Evolutionary conservation across 2,113 vertebrate species (phyloP).

Genomic region (Synodontis membranacea): DNA sequence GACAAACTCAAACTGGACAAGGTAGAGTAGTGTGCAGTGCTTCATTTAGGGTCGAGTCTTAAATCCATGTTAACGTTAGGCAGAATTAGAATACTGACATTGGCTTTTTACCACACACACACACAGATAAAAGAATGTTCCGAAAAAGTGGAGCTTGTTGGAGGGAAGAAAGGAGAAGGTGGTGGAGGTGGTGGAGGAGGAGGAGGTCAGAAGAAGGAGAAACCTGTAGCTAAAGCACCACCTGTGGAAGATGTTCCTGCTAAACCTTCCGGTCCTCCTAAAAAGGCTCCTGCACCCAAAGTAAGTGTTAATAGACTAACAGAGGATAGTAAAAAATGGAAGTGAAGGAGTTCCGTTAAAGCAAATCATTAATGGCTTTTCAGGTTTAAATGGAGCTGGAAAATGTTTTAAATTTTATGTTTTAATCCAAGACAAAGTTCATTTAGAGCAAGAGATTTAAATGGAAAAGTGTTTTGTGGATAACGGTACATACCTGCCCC

Average conservation of each 20-base stretch:
- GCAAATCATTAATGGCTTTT: background rate
- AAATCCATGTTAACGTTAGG: background rate
- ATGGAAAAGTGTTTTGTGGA: background rate
- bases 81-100: background rate
- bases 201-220: conserved; percentile 77
- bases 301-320: conserved; percentile 61
- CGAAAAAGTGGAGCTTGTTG: conserved; percentile 88
- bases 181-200: conserved; percentile 58
- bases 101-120: background rate
- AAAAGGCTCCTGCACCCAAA: conserved; percentile 80
- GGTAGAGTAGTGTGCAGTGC: conserved; percentile 65
- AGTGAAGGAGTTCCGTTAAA: background rate
- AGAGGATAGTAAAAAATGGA: background rate
- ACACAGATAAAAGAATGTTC: conserved; percentile 92
- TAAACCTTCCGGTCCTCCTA: conserved; percentile 79
- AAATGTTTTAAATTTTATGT: background rate
- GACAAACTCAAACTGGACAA: conserved; percentile 97
- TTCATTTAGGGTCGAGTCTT: background rate
- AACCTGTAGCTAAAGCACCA: conserved; percentile 75
- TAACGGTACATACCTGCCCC: background rate
- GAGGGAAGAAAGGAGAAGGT: conserved; percentile 77
- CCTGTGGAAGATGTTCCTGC: conserved; percentile 67
- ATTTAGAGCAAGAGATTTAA: background rate
- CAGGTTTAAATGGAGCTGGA: background rate
- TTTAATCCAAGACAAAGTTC: background rate